phyloP scores from a whole-genome alignment of 2,797 vertebrate species.

The Manis javanica region DNA sequence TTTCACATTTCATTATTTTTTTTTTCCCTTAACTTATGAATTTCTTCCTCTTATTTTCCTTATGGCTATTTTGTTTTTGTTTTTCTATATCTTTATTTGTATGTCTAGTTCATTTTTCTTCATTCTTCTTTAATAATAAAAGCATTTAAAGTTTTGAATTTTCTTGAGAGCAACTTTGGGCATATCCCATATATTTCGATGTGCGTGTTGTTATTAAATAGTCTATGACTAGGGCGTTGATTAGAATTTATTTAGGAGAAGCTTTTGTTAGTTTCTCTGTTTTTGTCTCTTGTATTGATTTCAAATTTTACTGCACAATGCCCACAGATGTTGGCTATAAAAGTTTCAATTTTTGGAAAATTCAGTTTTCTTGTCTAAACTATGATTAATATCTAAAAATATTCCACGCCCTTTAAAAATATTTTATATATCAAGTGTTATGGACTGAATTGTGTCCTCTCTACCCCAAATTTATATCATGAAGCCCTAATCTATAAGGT shows the following conservation, averaged over 20 bases:
- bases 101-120: not conserved
- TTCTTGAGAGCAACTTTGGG: conserved; percentile 25
- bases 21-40: not conserved
- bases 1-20: conserved; percentile 17
- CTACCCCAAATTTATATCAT: not conserved
- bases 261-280: conserved; percentile 8
- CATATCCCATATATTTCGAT: not conserved
- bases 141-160: conserved; percentile 27
- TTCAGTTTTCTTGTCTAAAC: conserved; percentile 38
- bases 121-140: conserved; percentile 41
- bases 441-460: not conserved
- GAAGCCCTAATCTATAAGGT: not conserved
- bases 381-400: conserved; percentile 13
- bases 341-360: not conserved
- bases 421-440: not conserved
- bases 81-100: not conserved
- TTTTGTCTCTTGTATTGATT: conserved; percentile 25
- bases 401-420: conserved; percentile 27
- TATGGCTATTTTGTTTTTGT: not conserved
- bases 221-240: conserved; percentile 28
- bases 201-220: conserved; percentile 3
- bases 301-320: conserved; percentile 1
- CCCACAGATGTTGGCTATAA: not conserved
- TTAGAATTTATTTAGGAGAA: conserved; percentile 39
- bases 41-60: not conserved